phyloP scores from a whole-genome alignment of 2,888 invertebrate genomes.

The Lasioglossum morio region DNA sequence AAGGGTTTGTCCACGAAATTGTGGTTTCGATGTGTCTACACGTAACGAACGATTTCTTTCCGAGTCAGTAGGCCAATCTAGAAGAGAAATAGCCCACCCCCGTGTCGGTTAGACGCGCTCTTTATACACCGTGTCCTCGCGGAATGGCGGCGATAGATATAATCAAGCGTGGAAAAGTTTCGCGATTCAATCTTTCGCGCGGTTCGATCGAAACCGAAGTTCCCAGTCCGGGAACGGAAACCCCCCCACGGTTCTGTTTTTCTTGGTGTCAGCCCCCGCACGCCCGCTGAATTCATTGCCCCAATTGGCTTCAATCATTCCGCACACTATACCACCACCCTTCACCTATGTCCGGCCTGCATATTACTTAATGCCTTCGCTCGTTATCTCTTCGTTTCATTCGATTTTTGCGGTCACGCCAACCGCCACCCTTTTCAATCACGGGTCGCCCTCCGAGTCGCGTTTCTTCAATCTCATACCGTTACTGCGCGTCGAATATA shows the following conservation, averaged over 20 bases:
- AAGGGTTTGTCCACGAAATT: slow-evolving; percentile 28
- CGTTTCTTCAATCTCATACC: not conserved
- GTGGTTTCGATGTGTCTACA: not conserved
- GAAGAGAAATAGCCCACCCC: not conserved
- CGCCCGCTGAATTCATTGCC: slow-evolving; percentile 20
- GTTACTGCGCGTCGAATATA: not conserved
- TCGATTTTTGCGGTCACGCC: slow-evolving; percentile 58
- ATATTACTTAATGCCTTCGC: slow-evolving; percentile 38
- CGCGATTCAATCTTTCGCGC: not conserved
- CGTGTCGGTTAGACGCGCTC: not conserved
- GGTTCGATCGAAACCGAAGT: not conserved
- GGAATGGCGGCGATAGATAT: not conserved
- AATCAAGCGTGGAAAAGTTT: slow-evolving; percentile 6
- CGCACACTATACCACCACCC: slow-evolving; percentile 37
- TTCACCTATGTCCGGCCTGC: slow-evolving; percentile 41
- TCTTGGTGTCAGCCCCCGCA: not conserved
- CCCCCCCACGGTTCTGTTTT: not conserved
- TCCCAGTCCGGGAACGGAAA: not conserved
- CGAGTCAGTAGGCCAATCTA: not conserved
- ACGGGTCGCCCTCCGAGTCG: not conserved
- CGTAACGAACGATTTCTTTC: not conserved
- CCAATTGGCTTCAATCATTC: slow-evolving; percentile 23
- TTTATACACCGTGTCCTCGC: not conserved
- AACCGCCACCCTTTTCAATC: slow-evolving; percentile 51
- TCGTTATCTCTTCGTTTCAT: slow-evolving; percentile 51